Evolutionary conservation across 2,113 vertebrate species (phyloP).

Genomic region (Suncus etruscus): DNA sequence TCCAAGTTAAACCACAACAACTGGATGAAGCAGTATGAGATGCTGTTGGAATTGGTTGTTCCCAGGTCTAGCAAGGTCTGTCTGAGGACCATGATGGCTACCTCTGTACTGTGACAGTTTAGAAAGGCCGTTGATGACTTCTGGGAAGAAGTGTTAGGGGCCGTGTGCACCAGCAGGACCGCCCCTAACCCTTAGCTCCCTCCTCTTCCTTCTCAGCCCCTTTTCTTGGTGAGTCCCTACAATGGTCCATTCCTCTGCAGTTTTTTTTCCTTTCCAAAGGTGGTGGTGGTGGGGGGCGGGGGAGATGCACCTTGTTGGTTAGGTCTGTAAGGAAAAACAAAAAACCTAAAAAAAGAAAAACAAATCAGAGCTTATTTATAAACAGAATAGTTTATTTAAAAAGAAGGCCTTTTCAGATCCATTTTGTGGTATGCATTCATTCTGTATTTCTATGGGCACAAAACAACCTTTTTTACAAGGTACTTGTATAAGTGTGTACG

Average conservation of each 20-base stretch:
- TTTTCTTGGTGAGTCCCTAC: constrained; percentile 83
- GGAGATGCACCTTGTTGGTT: constrained; percentile 86
- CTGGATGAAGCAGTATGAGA: no score
- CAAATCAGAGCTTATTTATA: constrained; percentile 90
- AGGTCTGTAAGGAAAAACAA: constrained; percentile 86
- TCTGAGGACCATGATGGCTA: no score
- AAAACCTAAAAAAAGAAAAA: constrained; percentile 78
- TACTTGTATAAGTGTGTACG: constrained; percentile 86
- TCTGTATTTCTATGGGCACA: constrained; percentile 84
- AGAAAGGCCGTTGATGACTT: no score
- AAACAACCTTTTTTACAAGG: constrained; percentile 86
- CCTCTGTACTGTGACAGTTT: no score
- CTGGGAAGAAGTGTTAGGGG: constrained; percentile 50
- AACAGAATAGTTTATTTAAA: constrained; percentile 90
- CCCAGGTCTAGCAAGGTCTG: no score
- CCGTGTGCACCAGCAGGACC: constrained; percentile 81
- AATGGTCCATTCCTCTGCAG: constrained; percentile 85
- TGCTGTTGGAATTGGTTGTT: no score
- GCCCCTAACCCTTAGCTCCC: constrained; percentile 80
- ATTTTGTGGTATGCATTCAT: constrained; percentile 88
- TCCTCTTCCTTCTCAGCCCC: constrained; percentile 89
- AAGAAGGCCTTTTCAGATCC: constrained; percentile 89
- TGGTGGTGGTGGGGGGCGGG: not conserved
- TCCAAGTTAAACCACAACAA: no score
- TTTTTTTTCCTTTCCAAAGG: constrained; percentile 84